phyloP scores from a whole-genome alignment of 2,797 vertebrate genomes.

The Sternarchorhynchus goeldii region DNA sequence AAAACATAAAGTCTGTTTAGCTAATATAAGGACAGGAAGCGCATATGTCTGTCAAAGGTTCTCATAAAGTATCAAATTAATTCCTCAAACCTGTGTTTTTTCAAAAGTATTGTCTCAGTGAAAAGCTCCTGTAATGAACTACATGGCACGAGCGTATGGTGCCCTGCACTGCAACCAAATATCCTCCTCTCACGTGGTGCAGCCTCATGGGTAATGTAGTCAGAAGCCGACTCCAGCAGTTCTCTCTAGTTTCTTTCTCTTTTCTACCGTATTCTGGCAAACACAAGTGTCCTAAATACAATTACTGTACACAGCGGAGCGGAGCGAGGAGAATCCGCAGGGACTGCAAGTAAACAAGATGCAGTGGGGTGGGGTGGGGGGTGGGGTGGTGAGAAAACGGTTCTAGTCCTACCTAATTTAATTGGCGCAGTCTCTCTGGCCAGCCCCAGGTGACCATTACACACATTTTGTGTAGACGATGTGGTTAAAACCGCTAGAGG shows the following conservation, averaged over 20 bases:
- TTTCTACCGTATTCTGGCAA: constrained; percentile 53
- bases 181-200: constrained; percentile 13
- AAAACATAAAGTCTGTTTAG: background rate
- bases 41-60: background rate
- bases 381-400: constrained; percentile 45
- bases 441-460: constrained; percentile 77
- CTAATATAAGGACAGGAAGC: constrained; percentile 11
- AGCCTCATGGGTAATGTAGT: constrained; percentile 52
- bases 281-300: constrained; percentile 57
- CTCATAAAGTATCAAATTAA: background rate
- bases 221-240: constrained; percentile 39
- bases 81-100: no score
- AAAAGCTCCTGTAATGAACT: constrained; percentile 20
- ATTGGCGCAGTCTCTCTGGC: constrained; percentile 77
- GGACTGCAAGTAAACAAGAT: constrained; percentile 58
- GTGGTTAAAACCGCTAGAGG: constrained; percentile 71
- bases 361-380: no score
- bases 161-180: constrained; percentile 36
- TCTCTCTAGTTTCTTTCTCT: constrained; percentile 21
- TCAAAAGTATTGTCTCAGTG: background rate
- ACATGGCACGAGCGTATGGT: constrained; percentile 33
- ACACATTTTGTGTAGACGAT: constrained; percentile 77
- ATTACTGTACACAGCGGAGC: constrained; percentile 63
- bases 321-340: constrained; percentile 45
- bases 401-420: constrained; percentile 76